Evolutionary conservation across 2,113 vertebrate species (phyloP).

Genomic region (Petrocephalus zakoni): DNA sequence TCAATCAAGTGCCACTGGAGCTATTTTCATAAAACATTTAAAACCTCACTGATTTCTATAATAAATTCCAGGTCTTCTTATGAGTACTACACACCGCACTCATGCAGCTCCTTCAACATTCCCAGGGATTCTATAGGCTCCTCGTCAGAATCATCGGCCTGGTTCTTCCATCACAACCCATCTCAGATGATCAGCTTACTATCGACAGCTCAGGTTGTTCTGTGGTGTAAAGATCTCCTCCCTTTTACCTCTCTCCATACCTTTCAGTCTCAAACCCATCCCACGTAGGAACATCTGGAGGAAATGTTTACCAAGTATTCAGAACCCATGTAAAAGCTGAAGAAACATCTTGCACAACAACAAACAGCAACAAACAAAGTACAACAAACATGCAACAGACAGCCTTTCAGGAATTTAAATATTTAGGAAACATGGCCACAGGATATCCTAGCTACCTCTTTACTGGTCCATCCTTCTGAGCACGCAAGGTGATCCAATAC

Average conservation of each 20-base stretch:
- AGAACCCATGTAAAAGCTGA: neutral
- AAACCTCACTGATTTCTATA: neutral
- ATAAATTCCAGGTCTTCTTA: neutral
- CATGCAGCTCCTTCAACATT: neutral
- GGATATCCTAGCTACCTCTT: neutral
- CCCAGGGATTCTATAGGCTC: neutral
- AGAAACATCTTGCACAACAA: neutral
- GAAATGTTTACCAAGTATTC: neutral
- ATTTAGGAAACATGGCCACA: neutral
- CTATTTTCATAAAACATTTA: neutral
- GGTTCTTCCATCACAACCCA: neutral
- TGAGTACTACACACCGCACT: neutral
- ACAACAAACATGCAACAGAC: neutral
- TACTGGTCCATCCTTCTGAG: neutral
- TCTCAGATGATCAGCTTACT: neutral
- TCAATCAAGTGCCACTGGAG: neutral
- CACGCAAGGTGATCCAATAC: neutral
- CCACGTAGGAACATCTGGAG: neutral
- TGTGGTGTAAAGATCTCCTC: too few species aligned
- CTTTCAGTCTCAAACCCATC: neutral
- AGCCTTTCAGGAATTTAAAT: neutral
- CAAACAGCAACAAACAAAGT: neutral
- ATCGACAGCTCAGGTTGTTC: neutral
- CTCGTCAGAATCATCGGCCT: neutral
- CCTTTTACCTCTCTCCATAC: neutral